Conservation (phyloP, 2,797 vertebrate genomes). For the Lacerta viridis region DNA sequence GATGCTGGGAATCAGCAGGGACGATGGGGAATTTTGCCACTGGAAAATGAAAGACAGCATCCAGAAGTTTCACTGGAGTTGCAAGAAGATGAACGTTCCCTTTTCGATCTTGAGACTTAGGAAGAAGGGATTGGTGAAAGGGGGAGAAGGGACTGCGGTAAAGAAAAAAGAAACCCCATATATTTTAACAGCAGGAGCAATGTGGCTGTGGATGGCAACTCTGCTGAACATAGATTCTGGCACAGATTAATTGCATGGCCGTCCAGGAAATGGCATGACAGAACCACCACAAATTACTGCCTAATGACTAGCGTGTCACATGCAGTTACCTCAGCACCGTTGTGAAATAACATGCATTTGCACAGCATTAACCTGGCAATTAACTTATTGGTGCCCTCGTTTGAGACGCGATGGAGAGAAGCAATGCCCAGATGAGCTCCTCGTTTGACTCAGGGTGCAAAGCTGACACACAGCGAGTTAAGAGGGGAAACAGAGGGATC, state of each 20-base stretch:
- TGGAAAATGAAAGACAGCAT: not conserved
- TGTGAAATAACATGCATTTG: constrained; percentile 18
- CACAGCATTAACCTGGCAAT: constrained; percentile 12
- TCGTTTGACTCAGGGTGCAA: not conserved
- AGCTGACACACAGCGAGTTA: not conserved
- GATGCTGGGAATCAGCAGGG: not conserved
- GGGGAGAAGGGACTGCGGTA: not conserved
- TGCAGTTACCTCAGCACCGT: not conserved
- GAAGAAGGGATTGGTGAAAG: not conserved
- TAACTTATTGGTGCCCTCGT: not conserved
- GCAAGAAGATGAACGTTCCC: not conserved
- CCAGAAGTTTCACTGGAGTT: not conserved
- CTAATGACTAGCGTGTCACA: constrained; percentile 20
- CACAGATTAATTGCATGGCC: not conserved
- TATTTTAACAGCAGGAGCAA: not conserved
- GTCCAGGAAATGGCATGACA: not conserved
- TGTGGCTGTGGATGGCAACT: not conserved
- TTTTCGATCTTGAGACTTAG: not conserved
- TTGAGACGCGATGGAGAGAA: not conserved
- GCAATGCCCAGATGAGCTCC: not conserved
- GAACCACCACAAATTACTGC: not conserved
- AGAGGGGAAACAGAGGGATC: not conserved
- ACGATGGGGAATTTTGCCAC: not conserved
- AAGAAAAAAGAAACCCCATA: not conserved
- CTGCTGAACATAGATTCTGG: not conserved